Percentiles rank a stretch among this genome's conserved stretches.
Conservation (phyloP, 2,888 invertebrate genomes). For the Stenolophus ochropezus region DNA sequence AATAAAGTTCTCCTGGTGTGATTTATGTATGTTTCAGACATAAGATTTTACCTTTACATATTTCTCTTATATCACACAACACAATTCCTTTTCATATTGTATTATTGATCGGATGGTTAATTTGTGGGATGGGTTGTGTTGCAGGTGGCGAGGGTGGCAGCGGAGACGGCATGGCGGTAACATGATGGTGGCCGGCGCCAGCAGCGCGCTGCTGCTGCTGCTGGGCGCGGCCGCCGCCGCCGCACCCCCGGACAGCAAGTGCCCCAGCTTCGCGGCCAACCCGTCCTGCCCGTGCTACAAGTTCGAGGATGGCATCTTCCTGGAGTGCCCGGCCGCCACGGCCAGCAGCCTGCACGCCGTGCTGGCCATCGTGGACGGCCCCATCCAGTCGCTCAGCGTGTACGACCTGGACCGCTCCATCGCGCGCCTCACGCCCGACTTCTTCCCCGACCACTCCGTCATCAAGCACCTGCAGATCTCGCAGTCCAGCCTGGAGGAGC, state of each 20-base stretch:
- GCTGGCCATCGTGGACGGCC: conserved; percentile 80
- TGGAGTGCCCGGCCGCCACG: conserved; percentile 91
- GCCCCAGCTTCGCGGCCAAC: conserved; percentile 85
- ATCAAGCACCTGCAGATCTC: conserved; percentile 77
- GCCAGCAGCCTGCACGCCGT: conserved; percentile 84
- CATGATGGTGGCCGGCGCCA: conserved; percentile 70
- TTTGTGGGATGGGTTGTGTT: neutral
- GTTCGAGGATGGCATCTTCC: conserved; percentile 92
- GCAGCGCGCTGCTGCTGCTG: conserved; percentile 67
- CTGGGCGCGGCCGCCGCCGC: conserved; percentile 67
- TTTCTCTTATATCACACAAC: no score
- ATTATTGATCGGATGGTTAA: no score
- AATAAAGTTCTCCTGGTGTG: no score
- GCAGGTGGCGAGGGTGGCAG: neutral
- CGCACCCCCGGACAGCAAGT: conserved; percentile 72
- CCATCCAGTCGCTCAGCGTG: conserved; percentile 89
- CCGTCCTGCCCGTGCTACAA: conserved; percentile 93
- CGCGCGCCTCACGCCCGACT: conserved; percentile 82
- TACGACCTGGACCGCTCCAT: conserved; percentile 91
- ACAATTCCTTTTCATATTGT: no score
- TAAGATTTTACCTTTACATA: no score
- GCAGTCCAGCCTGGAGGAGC: conserved; percentile 79
- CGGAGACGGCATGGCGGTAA: conserved; percentile 65
- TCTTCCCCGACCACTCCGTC: conserved; percentile 83
- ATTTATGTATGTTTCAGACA: no score